Evolutionary conservation across 2,113 vertebrate species (phyloP), one percentile per base, ranked within the genome.

Genomic region (Pipra filicauda): DNA sequence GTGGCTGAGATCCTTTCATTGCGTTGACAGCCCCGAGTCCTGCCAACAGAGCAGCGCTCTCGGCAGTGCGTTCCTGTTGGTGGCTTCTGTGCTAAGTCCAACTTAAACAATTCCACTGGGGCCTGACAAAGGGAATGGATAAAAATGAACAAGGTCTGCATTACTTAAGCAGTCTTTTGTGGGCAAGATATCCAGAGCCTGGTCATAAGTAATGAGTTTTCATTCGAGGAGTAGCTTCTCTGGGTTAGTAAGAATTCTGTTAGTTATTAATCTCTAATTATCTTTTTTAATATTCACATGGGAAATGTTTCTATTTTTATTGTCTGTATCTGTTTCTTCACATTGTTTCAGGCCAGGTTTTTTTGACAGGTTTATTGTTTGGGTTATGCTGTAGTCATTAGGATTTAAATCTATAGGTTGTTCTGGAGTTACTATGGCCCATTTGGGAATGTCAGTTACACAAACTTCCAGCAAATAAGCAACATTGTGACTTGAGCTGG

Each of bases 51-150:
- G 79, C 64, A 51, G 72, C 75, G 54, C 39, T 3, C 55, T 61
- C 14, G 1, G 59, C 18, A 11, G 24, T 13, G 59, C 22, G 1
- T 39, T 92, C 76, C 78, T 93, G n/a, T 16, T 27, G 67, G 85
- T 88, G 88, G 72, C 92, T 94, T 88, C 78, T 71, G 67, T 28
- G 88, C 75, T 69, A 79, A 80, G 78, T 57, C 85, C 55, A 61
- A 82, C 58, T 67, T 31, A 48, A 75, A 58, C 75, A 76, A 49
- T 18, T 55, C 59, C 84, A 44, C 0, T 18, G 58, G 35, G 69
- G 69, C 83, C 88, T 37, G 55, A 67, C 72, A 80, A 88, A 67
- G 79, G 69, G 85, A 82, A 85, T 4, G 64, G 62, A 55, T 83
- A 71, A 66, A 54, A 80, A 70, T 18, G 18, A 92, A 52, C 64